These are phyloP conservation scores for Tangachromis dhanisi DNA, from an alignment of 2,113 vertebrate genomes.

Conservation along the genomic window DNA sequence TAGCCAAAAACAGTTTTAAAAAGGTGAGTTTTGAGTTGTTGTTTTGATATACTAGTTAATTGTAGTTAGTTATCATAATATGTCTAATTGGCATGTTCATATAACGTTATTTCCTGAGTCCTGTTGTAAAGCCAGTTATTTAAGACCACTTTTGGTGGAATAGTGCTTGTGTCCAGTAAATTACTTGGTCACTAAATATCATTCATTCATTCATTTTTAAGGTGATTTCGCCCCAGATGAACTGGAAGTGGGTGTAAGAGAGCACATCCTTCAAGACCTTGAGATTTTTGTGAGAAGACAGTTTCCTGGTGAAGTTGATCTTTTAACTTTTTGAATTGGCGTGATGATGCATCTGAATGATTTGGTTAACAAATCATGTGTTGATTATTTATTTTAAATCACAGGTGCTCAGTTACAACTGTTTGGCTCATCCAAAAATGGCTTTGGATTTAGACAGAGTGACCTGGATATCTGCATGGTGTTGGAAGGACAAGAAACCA, in stretches of 20 bases:
- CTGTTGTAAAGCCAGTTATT: not conserved
- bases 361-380: not conserved
- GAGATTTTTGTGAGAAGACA: conserved; percentile 83
- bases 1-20: not conserved
- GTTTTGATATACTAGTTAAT: not conserved
- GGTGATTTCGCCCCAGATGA: conserved; percentile 82
- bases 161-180: not conserved
- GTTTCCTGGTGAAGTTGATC: conserved; percentile 76
- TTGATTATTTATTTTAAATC: not conserved
- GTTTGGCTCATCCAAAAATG: conserved; percentile 95
- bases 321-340: not conserved
- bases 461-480: conserved; percentile 95
- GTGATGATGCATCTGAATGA: not conserved
- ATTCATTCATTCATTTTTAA: not conserved
- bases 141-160: not conserved
- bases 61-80: not conserved
- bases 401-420: conserved; percentile 83
- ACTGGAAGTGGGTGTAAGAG: conserved; percentile 80
- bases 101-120: not conserved
- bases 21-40: not conserved
- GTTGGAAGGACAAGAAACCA: conserved; percentile 80
- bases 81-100: not conserved
- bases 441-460: conserved; percentile 93
- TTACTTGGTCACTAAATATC: not conserved
- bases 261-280: conserved; percentile 83